Percentiles rank a stretch among this genome's conserved stretches.
These are phyloP conservation scores for Brachionus manjavacas DNA, from an alignment of 1,140 invertebrate species.

Conservation along the genomic window DNA sequence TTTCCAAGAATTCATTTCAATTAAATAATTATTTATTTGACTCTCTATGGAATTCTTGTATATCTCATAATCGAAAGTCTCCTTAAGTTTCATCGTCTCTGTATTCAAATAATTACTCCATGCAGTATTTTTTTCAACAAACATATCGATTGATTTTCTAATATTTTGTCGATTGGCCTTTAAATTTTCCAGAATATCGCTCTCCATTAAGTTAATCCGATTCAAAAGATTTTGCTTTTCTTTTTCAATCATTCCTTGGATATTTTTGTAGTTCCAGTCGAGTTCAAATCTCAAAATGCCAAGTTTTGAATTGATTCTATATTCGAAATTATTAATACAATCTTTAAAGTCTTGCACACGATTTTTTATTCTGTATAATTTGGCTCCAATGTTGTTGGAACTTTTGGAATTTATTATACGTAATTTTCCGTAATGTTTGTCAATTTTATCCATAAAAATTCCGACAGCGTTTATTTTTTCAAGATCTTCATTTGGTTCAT, in stretches of 20 bases:
- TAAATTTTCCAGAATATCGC: not conserved
- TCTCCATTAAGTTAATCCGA: not conserved
- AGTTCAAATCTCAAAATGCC: not conserved
- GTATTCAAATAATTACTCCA: conserved; percentile 7
- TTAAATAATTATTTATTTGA: not conserved
- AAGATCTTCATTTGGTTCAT: not conserved
- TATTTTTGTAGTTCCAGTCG: not conserved
- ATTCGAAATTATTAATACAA: not conserved
- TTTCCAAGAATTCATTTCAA: not conserved
- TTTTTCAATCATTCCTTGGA: not conserved
- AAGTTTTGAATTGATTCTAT: not conserved
- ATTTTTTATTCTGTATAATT: conserved; percentile 6
- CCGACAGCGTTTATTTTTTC: not conserved
- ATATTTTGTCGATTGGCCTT: not conserved
- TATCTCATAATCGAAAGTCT: not conserved
- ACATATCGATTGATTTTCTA: not conserved
- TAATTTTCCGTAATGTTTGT: not conserved
- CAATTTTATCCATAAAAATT: conserved; percentile 12
- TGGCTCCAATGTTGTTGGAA: not conserved
- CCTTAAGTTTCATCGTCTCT: not conserved
- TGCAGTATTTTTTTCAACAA: not conserved
- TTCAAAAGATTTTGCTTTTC: not conserved
- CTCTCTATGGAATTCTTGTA: not conserved
- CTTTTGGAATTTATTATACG: not conserved
- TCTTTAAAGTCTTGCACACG: not conserved